Evolutionary conservation across 2,113 vertebrate species (phyloP).

Genomic region (Passer montanus): DNA sequence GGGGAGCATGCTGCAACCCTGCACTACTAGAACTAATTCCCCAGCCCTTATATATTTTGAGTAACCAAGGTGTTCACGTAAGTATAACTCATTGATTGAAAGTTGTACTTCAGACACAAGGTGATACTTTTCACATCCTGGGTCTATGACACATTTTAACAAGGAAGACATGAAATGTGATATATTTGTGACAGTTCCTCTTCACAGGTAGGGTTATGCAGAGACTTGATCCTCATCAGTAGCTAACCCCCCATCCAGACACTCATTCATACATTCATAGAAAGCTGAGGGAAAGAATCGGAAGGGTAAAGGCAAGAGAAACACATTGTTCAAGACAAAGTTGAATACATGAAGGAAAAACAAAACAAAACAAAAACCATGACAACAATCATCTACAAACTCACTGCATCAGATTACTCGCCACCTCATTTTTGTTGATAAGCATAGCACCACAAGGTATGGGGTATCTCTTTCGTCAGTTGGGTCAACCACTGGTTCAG

Average conservation of each 20-base stretch:
- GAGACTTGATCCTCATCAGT: neutral
- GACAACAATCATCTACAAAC: neutral
- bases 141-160: neutral
- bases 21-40: neutral
- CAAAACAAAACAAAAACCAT: neutral
- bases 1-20: neutral
- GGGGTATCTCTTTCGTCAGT: neutral
- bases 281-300: neutral
- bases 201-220: neutral
- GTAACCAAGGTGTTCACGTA: neutral
- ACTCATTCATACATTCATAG: neutral
- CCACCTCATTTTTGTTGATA: neutral
- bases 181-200: accelerated
- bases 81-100: neutral
- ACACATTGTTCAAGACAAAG: neutral
- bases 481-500: neutral
- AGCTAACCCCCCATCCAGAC: neutral
- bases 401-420: neutral
- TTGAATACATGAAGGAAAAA: neutral
- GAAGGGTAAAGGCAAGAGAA: neutral
- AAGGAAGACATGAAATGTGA: neutral
- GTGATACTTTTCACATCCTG: neutral
- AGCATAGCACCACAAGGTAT: neutral
- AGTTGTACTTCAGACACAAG: neutral
- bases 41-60: neutral